Evolutionary conservation across 2,797 vertebrate genomes (phyloP), one percentile per base, ranked within the genome.

Genomic region (Urosaurus nigricauda): DNA sequence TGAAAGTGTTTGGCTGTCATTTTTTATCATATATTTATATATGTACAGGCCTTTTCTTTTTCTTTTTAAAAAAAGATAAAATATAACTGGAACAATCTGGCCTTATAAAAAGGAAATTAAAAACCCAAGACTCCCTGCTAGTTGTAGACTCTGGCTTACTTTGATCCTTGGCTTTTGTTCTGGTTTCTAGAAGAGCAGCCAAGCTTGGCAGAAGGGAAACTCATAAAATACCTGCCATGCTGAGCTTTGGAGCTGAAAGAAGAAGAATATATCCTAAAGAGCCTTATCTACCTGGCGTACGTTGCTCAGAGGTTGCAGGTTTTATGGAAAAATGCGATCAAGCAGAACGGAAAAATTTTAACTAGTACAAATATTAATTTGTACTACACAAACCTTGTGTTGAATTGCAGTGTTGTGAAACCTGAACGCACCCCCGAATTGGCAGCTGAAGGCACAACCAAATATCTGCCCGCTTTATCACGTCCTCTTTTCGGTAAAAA

Each of bases 31-130:
- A 88, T 85, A 87, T 74, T 58, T 19, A 1, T 0, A 29, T 5
- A 9, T 58, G 2, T 37, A 65, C 26, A 0, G 51, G 75, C 35
- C 32, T 85, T 17, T n/a, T 5, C 32, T 47, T 47, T 11, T 51
- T 51, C 47, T 51, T 73, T 79, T 58, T 85, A 68, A 51, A 68
- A 51, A 73, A 84, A 26, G 56, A 84, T 53, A 37, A 68, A 51
- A 79, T 86, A 71, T 79, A 91, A 87, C 79, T 84, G 88, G 91
- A 94, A 87, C 32, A 81, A 80, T 29, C 65, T 80, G 71, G 75
- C 43, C 53, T 37, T 19, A 91, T 89, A 71, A 24, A 91, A 88
- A 91, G 93, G 92, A 95, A 93, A 94, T 91, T 74, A 93, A 90
- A 90, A 24, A 51, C 75, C 68, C 0, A 60, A 65, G 89, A 43